Base-by-base conservation (phyloP, 2,888 invertebrate species). In the Cataglyphis albicans region DNA sequence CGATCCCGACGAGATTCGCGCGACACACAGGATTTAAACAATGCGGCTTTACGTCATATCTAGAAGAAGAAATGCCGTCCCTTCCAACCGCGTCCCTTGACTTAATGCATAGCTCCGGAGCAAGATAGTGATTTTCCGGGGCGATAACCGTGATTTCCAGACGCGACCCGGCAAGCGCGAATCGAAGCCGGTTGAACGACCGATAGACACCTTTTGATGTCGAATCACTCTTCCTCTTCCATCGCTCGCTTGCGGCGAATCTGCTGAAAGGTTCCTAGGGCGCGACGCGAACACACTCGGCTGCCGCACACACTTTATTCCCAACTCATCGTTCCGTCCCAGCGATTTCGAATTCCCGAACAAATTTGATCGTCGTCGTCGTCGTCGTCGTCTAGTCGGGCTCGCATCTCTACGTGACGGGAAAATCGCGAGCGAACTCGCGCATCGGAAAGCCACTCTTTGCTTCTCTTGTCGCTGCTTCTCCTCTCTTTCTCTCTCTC, bases 181-280 rank as follows among this genome's bases (percentile, higher is more conserved):
- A 82, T 83, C 87, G 80, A 84, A 57, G 70, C 64, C 64, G 57
- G 81, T 82, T 74, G 82, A 74, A 80, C 76, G 82, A 82, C 73
- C 78, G 85, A 75, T 65, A 86, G 82, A 86, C 89, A 86, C 76
- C 89, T 87, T 89, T 90, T 89, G 90, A 90, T 90, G 87, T 89
- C 83, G 87, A 84, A 87, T 89, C 83, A 78, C 86, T 65, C 61
- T 84, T 68, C 78, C 67, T 65, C 67, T 52, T 44, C 76, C n/a
- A 61, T 55, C 68, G 44, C 67, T 73, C 85, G 64, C 65, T 41
- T 64, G 63, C 57, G 76, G 65, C 55, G 25, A 65, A 76, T 65
- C 57, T 35, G 32, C 64, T 76, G 81, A 67, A 76, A 82, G 74
- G 78, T 81, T 76, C 78, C 57, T 82, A 82, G 76, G 57, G 64